Conservation (phyloP, 1,140 invertebrate species). For the Hylyphantes graminicola region DNA sequence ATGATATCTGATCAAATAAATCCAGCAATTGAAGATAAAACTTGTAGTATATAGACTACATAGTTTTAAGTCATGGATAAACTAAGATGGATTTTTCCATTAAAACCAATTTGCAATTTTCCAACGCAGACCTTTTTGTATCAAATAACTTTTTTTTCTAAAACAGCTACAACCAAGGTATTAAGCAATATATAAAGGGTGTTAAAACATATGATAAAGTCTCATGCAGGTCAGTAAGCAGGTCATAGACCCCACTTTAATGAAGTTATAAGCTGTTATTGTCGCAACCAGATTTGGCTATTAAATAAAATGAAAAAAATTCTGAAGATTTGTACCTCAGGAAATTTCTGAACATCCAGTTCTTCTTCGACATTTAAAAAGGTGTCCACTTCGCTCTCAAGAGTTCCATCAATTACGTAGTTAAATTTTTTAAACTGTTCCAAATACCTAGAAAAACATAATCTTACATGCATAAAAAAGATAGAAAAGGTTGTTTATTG, state of each 20-base stretch:
- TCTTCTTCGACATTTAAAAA: constrained; percentile 30
- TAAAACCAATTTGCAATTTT: too few relatives aligned
- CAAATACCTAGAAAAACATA: constrained; percentile 27
- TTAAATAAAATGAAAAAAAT: background rate
- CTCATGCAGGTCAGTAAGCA: too few relatives aligned
- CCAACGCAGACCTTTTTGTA: too few relatives aligned
- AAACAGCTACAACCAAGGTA: background rate
- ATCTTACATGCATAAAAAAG: background rate
- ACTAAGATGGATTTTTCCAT: too few relatives aligned
- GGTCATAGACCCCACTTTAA: too few relatives aligned
- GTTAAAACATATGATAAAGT: background rate
- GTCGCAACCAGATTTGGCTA: too few relatives aligned
- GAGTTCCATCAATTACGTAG: constrained; percentile 47
- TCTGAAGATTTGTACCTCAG: constrained; percentile 19
- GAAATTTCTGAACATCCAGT: constrained; percentile 28
- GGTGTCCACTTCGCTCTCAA: constrained; percentile 18
- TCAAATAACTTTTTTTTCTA: too few relatives aligned
- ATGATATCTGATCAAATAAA: too few relatives aligned
- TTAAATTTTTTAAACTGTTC: constrained; percentile 37
- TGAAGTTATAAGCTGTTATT: too few relatives aligned
- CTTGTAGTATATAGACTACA: too few relatives aligned
- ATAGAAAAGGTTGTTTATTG: background rate
- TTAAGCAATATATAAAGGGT: background rate
- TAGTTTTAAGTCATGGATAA: too few relatives aligned
- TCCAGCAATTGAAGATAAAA: too few relatives aligned